Base-by-base conservation (phyloP, 92 coral and sea anemone species). In the Porites evermanni region DNA sequence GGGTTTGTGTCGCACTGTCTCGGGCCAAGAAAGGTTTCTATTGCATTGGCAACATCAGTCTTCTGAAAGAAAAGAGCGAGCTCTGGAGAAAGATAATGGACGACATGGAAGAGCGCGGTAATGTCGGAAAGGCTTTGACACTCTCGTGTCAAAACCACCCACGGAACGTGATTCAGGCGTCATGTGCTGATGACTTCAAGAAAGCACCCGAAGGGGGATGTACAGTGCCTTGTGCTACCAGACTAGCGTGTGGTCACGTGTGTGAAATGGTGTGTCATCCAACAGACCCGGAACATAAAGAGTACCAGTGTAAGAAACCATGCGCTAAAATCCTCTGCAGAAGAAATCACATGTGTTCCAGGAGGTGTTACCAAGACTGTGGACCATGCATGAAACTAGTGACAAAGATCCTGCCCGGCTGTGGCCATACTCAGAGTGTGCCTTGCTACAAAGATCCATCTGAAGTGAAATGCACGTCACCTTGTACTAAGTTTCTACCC, bases 131-230 rank as follows among this genome's bases (percentile, higher is more conserved):
- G 2, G 78, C 91, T 9, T 72, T 97, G 63, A 82, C 88, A 54
- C 92, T 97, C 6, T 78, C 93, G 2, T 95, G 99, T 80, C 99
- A 97, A 71, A 97, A 97, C 70, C 99, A 97, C 84, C 99, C 99
- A 4, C 61, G 24, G 51, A 97, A 87, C 76, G 83, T 86, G 79
- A 95, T 95, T 52, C 87, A 90, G 13, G 99, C 96, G 56, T 86
- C 97, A 10, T 51, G 87, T 18, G 95, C 91, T 51, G 88, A 86
- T 0, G 96, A 96, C 81, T 96, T 96, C 91, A 76, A 72, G 23
- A 83, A 88, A 75, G 99, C 96, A 9, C 99, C 99, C 11, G 96
- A 96, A 64, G 99, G 99, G 58, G 99, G 99, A 68, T 96, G 99
- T 70, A 83, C 75, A 44, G 82, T 82, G 52, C 96, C 94, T 7